Evolutionary conservation across 1,140 invertebrate species (phyloP), one percentile per base, ranked within the genome.

Genomic region (Platyscapa corneri): DNA sequence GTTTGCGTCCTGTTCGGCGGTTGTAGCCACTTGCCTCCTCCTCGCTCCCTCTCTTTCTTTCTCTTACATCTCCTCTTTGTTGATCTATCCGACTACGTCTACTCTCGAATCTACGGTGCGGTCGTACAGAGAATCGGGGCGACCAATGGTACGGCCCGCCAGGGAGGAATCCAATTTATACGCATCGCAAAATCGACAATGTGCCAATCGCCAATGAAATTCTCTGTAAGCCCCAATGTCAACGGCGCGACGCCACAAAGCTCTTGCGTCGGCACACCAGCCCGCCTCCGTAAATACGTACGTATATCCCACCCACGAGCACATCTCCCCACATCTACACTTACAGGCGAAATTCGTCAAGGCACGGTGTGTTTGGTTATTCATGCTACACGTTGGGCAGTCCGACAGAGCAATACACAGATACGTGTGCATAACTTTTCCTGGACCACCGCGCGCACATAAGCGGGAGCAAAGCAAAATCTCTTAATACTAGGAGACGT

Each of bases 201-300:
- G 76, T 70, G 83, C 83, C 83, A 79, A 84, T 79, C 76, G 76
- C 76, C 83, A 72, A 56, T 79, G 75, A 72, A 79, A 79, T 77
- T 72, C 65, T 30, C 67, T 14, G 42, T 74, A 56, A 77, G 76
- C 64, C 53, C 23, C 20, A 70, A 3, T 39, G 39, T 49, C 27
- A 23, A 65, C 64, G 18, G 14, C 42, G 27, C 23, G 6, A 1
- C 42, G 37, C 72, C 42, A 75, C 42, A 46, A 46, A 42, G 23
- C 14, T n/a, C 23, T 49, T 42, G 39, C 65, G 37, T 80, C 42
- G 32, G 23, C 49, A 10, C 49, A 42, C 46, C 27, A 18, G 20
- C 8, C 14, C 64, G 34, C 42, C 6, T 46, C 6, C 12, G 42
- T 12, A n/a, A 23, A 1, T 34, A 20, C 39, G n/a, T n/a, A 49